Evolutionary conservation across 1,140 invertebrate genomes (phyloP), one percentile per base, ranked within the genome.

Genomic region (Zaprionus ghesquierei): DNA sequence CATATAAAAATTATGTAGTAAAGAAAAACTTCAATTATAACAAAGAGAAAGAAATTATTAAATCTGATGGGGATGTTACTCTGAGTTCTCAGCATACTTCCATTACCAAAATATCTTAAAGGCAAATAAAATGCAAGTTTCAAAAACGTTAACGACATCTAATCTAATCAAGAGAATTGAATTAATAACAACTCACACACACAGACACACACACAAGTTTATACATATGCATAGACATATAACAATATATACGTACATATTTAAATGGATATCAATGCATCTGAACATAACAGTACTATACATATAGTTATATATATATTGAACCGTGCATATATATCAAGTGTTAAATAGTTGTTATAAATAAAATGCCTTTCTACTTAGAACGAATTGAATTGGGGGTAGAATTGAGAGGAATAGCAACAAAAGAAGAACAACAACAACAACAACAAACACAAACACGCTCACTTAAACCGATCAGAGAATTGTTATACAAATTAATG

Each of bases 281-380:
- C 64, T 75, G 71, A 33, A 63, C 61, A 69, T 71, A 74, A 56
- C 35, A 62, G 54, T 61, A 72, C 69, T 66, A 72, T 35, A 74
- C 51, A 68, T 27, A 55, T 38, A 53, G 15, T n/a, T 29, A 27
- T 12, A 41, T 25, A 69, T 53, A 68, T 29, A 64, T 15, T 54
- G 18, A 50, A 35, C 38, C 51, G 20, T 65, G 53, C 35, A 65
- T 73, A 73, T 73, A 73, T 89, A 89, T 73, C 62, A 84, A 89
- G 77, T 89, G 84, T 89, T 89, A 81, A 89, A 84, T 89, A 89
- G 84, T 89, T 89, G 77, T 84, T 89, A 76, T 64, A 56, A 70
- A 49, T 75, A 20, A 70, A 71, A 63, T 63, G 55, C 58, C 65
- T 61, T 61, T 44, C 31, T 41, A 46, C 13, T 29, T 50, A 51